A percentile compares a stretch with the other conserved stretches of the same genome.
These are phyloP conservation scores for Lordiphosa mommai DNA, from an alignment of 1,140 invertebrate species.

Conservation along the genomic window DNA sequence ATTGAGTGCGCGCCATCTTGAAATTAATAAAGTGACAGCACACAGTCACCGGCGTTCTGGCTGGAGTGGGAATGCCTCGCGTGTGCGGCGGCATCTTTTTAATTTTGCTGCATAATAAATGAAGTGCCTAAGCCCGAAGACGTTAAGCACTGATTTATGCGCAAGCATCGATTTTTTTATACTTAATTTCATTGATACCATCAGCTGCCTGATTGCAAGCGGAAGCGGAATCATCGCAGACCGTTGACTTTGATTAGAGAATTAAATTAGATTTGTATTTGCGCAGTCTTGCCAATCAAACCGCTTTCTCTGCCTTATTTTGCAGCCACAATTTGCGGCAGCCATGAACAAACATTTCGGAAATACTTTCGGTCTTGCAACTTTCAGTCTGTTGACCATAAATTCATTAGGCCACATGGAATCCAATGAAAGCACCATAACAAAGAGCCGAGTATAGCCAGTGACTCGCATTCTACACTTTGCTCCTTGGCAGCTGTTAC, in stretches of 20 bases:
- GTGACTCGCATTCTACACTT: constrained; percentile 2
- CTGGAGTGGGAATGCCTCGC: constrained; percentile 1
- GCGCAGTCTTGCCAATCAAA: constrained; percentile 17
- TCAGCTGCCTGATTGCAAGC: constrained; percentile 18
- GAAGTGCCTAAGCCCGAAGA: constrained; percentile 43
- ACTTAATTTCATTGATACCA: constrained; percentile 42
- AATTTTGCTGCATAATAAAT: constrained; percentile 54
- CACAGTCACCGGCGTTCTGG: not conserved
- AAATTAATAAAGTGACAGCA: constrained; percentile 71
- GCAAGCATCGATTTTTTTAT: constrained; percentile 29
- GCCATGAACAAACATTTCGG: not conserved
- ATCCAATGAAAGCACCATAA: constrained; percentile 40
- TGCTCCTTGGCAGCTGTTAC: constrained; percentile 9
- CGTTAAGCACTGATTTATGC: constrained; percentile 39
- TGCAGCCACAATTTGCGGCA: constrained; percentile 8
- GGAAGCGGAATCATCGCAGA: constrained; percentile 26
- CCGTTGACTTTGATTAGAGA: constrained; percentile 22
- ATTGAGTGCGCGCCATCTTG: constrained; percentile 73
- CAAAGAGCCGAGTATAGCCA: constrained; percentile 7
- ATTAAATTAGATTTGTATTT: constrained; percentile 24
- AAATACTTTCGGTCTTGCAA: not conserved
- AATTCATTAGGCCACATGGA: constrained; percentile 18
- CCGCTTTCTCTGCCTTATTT: constrained; percentile 11
- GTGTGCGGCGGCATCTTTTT: constrained; percentile 22
- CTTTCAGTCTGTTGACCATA: constrained; percentile 4